Evolutionary conservation across 2,888 invertebrate species (phyloP), one percentile per base, ranked within the genome.

Genomic region (Clitarchus hookeri): DNA sequence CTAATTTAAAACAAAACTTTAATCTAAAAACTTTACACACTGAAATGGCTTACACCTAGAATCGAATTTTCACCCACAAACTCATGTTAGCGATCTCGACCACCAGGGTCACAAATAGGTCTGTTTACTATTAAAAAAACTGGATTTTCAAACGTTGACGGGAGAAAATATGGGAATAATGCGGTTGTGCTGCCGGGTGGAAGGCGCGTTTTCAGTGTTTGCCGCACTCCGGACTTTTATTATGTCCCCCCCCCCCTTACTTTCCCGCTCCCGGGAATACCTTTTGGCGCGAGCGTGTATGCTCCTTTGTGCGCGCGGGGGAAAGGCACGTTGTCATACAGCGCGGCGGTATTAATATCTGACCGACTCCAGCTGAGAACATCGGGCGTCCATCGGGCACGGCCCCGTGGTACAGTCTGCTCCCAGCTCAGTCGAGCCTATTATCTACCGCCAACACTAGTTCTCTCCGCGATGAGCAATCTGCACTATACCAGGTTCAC

Each of bases 361-460:
- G 65, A 65, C 65, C 65, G 65, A 65, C 65, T 65, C 65, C 65
- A 65, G 65, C 65, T 65, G 65, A 65, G 65, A 65, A 65, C 65
- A 65, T 65, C 65, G 65, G 65, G 65, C 65, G 65, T 65, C 65
- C 23, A 65, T 65, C 65, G 65, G 19, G n/a, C n/a, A 65, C 65
- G 65, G 1, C 65, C 2, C 19, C 8, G 11, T 1, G 48, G 65
- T 65, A 65, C 65, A 65, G 65, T 65, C 65, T n/a, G 65, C 13
- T 65, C 65, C 65, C 8, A 36, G 36, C 36, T 36, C 36, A 36
- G 36, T 36, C 36, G 36, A 36, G 36, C 36, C 36, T 36, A 4
- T 36, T 36, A 36, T 36, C 1, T 36, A 36, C 36, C 36, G 36
- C 36, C 36, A 36, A 36, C 36, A 36, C 36, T 36, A 36, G 36